These are phyloP conservation scores for Lordiphosa stackelbergi DNA, from an alignment of 1,140 invertebrate genomes.

Conservation along the genomic window DNA sequence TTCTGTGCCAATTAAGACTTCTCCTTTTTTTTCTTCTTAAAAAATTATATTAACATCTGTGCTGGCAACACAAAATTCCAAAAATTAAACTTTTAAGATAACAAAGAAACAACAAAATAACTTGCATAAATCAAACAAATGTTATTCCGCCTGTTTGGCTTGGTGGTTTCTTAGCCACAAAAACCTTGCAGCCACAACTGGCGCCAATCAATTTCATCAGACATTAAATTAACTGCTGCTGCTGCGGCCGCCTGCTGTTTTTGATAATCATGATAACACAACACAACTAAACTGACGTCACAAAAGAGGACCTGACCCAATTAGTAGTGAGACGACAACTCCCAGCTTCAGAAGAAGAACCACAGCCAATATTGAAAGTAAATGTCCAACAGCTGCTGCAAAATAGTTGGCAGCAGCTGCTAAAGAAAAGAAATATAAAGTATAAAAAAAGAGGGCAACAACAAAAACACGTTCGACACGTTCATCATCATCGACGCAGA, in stretches of 20 bases:
- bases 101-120: not conserved
- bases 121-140: slow-evolving; percentile 38
- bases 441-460: slow-evolving; percentile 2
- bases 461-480: slow-evolving; percentile 58
- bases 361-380: slow-evolving; percentile 62
- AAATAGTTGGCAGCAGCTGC: slow-evolving; percentile 44
- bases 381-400: slow-evolving; percentile 62
- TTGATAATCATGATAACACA: slow-evolving; percentile 7
- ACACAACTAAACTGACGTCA: not conserved
- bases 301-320: slow-evolving; percentile 28
- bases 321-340: slow-evolving; percentile 13
- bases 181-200: slow-evolving; percentile 16
- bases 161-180: slow-evolving; percentile 13
- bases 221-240: too few relatives aligned
- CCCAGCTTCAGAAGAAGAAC: not conserved
- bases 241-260: not conserved
- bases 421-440: slow-evolving; percentile 2
- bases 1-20: too few relatives aligned
- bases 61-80: not conserved
- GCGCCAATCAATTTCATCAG: too few relatives aligned
- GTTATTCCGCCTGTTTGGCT: slow-evolving; percentile 13
- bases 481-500: slow-evolving; percentile 48
- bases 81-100: not conserved
- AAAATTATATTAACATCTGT: not conserved
- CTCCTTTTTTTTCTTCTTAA: too few relatives aligned